Evolutionary conservation across 1,140 invertebrate species (phyloP).

Genomic region (Rhopalosiphum maidis): DNA sequence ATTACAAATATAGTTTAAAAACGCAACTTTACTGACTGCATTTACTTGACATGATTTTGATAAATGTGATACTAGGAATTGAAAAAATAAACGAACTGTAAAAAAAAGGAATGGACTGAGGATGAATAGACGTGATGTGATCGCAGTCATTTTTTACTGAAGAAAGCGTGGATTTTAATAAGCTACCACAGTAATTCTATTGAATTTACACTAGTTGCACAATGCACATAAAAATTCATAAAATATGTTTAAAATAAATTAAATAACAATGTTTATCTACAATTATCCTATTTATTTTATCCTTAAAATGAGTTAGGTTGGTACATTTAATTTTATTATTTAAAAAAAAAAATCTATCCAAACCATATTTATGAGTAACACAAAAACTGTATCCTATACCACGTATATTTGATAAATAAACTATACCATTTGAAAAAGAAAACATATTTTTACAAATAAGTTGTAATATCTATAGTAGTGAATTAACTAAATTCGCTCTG

Average conservation of each 20-base stretch:
- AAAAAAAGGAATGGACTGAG: constrained; percentile 13
- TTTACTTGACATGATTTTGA: constrained; percentile 42
- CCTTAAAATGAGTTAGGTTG: background rate
- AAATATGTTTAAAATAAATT: background rate
- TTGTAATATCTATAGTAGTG: background rate
- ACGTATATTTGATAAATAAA: background rate
- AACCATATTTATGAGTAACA: background rate
- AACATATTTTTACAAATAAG: background rate
- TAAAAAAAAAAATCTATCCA: background rate
- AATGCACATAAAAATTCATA: constrained; percentile 6
- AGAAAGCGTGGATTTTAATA: background rate
- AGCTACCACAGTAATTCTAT: background rate
- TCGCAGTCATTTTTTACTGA: background rate
- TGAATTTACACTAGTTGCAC: constrained; percentile 1
- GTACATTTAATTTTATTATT: background rate
- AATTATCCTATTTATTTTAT: background rate
- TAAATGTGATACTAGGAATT: constrained; percentile 17
- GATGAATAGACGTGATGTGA: constrained; percentile 3
- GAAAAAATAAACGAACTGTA: constrained; percentile 34
- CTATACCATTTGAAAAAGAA: background rate
- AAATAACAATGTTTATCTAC: background rate
- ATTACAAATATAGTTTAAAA: background rate
- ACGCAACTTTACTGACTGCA: background rate
- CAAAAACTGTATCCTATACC: background rate
- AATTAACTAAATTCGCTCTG: background rate